Conservation (phyloP, 2,888 invertebrate species). For the Mythimna pallens region DNA sequence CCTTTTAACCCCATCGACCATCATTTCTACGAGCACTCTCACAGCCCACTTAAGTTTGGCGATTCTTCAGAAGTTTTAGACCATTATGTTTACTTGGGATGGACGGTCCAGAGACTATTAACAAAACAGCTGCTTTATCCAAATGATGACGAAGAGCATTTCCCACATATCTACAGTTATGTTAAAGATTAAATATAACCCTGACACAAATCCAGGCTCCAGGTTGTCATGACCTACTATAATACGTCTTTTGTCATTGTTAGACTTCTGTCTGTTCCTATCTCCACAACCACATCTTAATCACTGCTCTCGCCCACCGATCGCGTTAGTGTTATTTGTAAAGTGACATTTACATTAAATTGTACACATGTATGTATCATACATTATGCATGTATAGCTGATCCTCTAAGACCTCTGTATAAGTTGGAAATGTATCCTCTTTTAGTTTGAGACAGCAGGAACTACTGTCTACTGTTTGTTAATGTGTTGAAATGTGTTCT, state of each 20-base stretch:
- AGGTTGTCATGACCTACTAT: background rate
- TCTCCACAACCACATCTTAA: slow-evolving; percentile 33
- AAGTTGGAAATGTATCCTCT: slow-evolving; percentile 13
- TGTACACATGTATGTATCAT: slow-evolving; percentile 42
- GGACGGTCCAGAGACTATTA: too few relatives aligned
- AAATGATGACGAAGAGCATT: background rate
- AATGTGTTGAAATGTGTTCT: slow-evolving; percentile 21
- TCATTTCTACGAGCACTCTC: too few relatives aligned
- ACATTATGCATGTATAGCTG: slow-evolving; percentile 35
- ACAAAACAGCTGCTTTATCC: too few relatives aligned
- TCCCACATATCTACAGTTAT: background rate
- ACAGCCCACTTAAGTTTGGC: too few relatives aligned
- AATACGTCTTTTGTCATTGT: background rate
- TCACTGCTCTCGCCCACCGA: slow-evolving; percentile 52
- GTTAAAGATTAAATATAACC: background rate
- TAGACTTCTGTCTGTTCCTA: slow-evolving; percentile 19
- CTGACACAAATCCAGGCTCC: background rate
- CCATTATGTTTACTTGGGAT: too few relatives aligned
- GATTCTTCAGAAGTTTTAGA: too few relatives aligned
- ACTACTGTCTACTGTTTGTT: slow-evolving; percentile 42
- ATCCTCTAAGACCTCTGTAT: slow-evolving; percentile 29
- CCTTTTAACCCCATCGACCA: too few relatives aligned
- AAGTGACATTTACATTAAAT: slow-evolving; percentile 55
- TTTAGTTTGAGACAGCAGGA: slow-evolving; percentile 3
- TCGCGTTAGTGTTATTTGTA: slow-evolving; percentile 57